Percentiles rank a stretch among this genome's conserved stretches.
These are phyloP conservation scores for Brachionus rubens DNA, from an alignment of 1,140 invertebrate genomes.

Conservation along the genomic window DNA sequence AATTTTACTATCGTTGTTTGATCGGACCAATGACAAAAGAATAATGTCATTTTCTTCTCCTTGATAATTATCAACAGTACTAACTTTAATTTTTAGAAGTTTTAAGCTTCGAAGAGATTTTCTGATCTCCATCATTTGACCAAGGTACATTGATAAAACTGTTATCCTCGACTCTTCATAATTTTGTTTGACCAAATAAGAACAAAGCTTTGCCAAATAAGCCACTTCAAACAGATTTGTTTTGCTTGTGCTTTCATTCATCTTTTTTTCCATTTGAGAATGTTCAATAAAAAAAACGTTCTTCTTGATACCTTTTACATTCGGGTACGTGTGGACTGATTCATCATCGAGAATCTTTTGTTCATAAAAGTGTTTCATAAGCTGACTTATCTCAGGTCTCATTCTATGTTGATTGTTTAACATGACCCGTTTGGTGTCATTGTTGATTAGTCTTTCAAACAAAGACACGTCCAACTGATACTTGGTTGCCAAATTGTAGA, in stretches of 20 bases:
- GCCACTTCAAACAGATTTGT: slow-evolving; percentile 56
- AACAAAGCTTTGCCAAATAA: slow-evolving; percentile 53
- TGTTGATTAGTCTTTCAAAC: slow-evolving; percentile 70
- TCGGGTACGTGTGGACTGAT: slow-evolving; percentile 50
- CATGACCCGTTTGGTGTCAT: slow-evolving; percentile 62
- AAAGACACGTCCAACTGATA: slow-evolving; percentile 70
- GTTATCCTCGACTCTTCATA: slow-evolving; percentile 56
- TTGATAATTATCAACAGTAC: slow-evolving; percentile 64
- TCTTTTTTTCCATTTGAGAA: slow-evolving; percentile 49
- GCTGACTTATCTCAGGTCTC: slow-evolving; percentile 53
- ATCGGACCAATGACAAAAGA: slow-evolving; percentile 75
- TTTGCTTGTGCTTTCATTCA: slow-evolving; percentile 54
- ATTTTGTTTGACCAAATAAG: slow-evolving; percentile 57
- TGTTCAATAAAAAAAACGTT: slow-evolving; percentile 60
- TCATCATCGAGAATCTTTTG: slow-evolving; percentile 52
- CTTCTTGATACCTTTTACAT: slow-evolving; percentile 54
- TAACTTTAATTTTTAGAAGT: neutral
- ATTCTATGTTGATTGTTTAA: slow-evolving; percentile 53
- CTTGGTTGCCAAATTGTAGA: slow-evolving; percentile 64
- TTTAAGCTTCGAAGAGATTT: neutral
- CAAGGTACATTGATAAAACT: slow-evolving; percentile 59
- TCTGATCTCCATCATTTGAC: slow-evolving; percentile 51
- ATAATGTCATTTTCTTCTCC: slow-evolving; percentile 82
- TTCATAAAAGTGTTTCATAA: slow-evolving; percentile 47
- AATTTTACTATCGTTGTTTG: slow-evolving; percentile 67